Evolutionary conservation across 2,888 invertebrate genomes (phyloP).

Genomic region (Drosophila paracracens): DNA sequence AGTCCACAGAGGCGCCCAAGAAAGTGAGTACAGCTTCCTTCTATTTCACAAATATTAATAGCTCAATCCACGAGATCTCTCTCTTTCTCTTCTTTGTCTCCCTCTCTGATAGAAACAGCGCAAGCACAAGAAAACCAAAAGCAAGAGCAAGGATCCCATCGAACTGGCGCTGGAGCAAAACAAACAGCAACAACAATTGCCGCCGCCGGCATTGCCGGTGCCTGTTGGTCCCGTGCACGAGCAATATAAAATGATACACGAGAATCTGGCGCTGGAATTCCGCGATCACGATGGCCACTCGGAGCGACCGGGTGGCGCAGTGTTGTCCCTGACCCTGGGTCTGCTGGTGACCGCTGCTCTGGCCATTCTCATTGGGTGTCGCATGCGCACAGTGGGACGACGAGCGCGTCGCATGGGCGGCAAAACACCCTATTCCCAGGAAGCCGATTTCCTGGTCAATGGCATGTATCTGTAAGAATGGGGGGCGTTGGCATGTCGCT

Average conservation of each 20-base stretch:
- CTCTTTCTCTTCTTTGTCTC: not conserved
- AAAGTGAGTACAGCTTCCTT: constrained; percentile 58
- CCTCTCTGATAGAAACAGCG: constrained; percentile 55
- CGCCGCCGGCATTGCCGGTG: constrained; percentile 51
- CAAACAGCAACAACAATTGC: constrained; percentile 42
- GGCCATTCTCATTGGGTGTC: constrained; percentile 92
- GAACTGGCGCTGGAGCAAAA: constrained; percentile 73
- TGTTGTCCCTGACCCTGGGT: constrained; percentile 92
- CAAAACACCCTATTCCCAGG: constrained; percentile 93
- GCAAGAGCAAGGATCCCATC: constrained; percentile 70
- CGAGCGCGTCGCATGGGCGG: constrained; percentile 90
- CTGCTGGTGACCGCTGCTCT: constrained; percentile 92
- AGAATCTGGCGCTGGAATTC: constrained; percentile 84
- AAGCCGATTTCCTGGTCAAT: constrained; percentile 98
- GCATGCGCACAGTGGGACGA: constrained; percentile 91
- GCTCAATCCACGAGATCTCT: not conserved
- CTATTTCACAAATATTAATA: not conserved
- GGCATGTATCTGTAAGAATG: constrained; percentile 93
- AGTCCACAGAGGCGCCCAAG: constrained; percentile 82
- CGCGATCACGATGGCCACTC: constrained; percentile 88
- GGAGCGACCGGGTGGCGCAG: constrained; percentile 91
- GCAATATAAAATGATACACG: constrained; percentile 84
- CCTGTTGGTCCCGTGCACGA: constrained; percentile 82
- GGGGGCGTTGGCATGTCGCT: not conserved
- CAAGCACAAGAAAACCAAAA: constrained; percentile 81